Base-by-base conservation (phyloP, 2,888 invertebrate species). In the Palloptera scutellata region DNA sequence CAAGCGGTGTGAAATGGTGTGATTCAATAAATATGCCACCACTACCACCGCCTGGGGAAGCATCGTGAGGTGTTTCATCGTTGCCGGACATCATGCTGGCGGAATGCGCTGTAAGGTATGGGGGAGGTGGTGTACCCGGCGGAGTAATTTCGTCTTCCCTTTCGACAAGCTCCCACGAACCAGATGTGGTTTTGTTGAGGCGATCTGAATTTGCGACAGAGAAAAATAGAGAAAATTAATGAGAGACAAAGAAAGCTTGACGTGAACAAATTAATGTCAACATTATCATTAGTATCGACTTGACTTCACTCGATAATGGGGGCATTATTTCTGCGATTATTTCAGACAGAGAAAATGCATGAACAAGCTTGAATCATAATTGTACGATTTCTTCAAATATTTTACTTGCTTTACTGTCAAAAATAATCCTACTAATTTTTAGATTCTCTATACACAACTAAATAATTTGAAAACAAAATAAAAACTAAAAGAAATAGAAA, bases 101-200 rank as follows among this genome's bases (percentile, higher is more conserved):
- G 64, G 76, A 69, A 72, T 74, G 59, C 86, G 86, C 77, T 86
- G 70, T 72, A 13, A 81, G 72, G 67, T 95, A 95, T 1, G 95
- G 94, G 19, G 95, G 94, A 17, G 95, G 95, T 53, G 95, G 95
- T n/a, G 95, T 94, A 64, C 94, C 94, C 1, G 94, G 92, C 58
- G 93, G 93, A 19, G 92, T 91, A n/a, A 87, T 73, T 75, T 85
- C 86, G 43, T 78, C 78, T 64, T 85, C 84, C 72, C 83, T 84
- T 70, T 85, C 85, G 1, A 81, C 76, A 52, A 85, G 73, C 72
- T 85, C 85, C 85, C 85, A 85, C 12, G 85, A 84, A n/a, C 84
- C 84, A 1, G 84, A 84, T 4, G 83, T 81, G 1, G 84, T 79
- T 78, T 85, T 84, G 1, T 78, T 76, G 64, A 81, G 78, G 15